Evolutionary conservation across 2,888 invertebrate genomes (phyloP).

Genomic region (Mystacides longicornis): DNA sequence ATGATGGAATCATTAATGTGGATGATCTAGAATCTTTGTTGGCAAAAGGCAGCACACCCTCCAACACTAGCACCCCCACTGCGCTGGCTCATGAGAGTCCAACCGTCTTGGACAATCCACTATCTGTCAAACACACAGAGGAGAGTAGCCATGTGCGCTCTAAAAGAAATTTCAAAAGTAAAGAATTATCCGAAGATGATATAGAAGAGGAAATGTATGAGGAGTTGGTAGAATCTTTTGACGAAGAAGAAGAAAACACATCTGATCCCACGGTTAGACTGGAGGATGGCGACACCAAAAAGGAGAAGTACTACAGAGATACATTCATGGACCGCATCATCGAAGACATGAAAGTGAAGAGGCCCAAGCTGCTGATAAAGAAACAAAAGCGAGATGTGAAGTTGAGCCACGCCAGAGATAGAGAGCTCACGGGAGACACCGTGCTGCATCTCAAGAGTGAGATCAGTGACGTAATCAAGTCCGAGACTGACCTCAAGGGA

Average conservation of each 20-base stretch:
- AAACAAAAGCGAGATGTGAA: not conserved
- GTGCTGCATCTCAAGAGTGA: conserved; percentile 19
- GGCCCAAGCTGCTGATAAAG: not conserved
- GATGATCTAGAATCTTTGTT: not conserved
- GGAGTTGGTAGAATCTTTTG: not conserved
- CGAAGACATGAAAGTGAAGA: conserved; percentile 7
- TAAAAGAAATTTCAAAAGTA: not conserved
- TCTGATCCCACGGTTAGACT: not conserved
- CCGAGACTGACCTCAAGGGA: conserved; percentile 16
- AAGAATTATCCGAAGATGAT: conserved; percentile 8
- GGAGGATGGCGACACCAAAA: not conserved
- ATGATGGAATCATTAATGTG: not conserved
- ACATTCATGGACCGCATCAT: conserved; percentile 18
- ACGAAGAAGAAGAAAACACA: not conserved
- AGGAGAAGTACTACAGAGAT: conserved; percentile 13
- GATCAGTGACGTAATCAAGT: conserved; percentile 23
- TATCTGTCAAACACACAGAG: not conserved
- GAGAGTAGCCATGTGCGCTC: too few species aligned
- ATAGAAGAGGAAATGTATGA: not conserved
- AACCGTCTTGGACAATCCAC: not conserved
- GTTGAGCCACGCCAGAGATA: not conserved
- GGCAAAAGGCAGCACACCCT: not conserved
- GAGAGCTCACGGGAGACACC: conserved; percentile 20
- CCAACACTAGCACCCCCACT: not conserved
- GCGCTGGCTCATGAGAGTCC: not conserved